These are phyloP conservation scores for Sebastolobus altivelis DNA, from an alignment of 2,797 vertebrate genomes.

Conservation along the genomic window DNA sequence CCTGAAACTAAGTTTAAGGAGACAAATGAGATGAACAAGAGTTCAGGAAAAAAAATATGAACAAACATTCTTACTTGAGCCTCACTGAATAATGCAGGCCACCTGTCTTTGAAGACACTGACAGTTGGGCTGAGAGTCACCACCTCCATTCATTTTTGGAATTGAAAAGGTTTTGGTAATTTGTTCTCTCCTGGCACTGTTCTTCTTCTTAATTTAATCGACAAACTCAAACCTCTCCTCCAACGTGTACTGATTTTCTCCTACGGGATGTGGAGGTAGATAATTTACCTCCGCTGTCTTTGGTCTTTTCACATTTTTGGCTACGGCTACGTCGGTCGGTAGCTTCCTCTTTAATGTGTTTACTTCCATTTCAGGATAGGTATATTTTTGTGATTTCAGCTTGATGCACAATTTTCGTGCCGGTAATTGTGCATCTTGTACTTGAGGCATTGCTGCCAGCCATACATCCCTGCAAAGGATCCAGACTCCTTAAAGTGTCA, in stretches of 20 bases:
- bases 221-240: background rate
- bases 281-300: conserved; percentile 30
- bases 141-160: conserved; percentile 12
- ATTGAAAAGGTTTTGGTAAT: conserved; percentile 24
- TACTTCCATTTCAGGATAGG: background rate
- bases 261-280: background rate
- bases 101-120: background rate
- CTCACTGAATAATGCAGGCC: background rate
- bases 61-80: background rate
- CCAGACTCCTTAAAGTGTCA: conserved; percentile 3
- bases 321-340: conserved; percentile 5
- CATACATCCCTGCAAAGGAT: conserved; percentile 7
- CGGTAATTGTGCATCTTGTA: conserved; percentile 26
- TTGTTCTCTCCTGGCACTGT: background rate
- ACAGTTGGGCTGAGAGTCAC: conserved; percentile 1
- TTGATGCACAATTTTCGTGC: background rate
- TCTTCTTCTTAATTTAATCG: background rate
- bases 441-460: conserved; percentile 6
- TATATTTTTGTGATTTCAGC: background rate
- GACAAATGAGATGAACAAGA: background rate
- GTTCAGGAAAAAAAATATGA: background rate
- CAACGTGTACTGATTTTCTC: background rate
- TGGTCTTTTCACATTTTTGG: conserved; percentile 27
- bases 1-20: background rate
- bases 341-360: conserved; percentile 16